Evolutionary conservation across 2,888 invertebrate species (phyloP).

Genomic region (Morpho helenor): DNA sequence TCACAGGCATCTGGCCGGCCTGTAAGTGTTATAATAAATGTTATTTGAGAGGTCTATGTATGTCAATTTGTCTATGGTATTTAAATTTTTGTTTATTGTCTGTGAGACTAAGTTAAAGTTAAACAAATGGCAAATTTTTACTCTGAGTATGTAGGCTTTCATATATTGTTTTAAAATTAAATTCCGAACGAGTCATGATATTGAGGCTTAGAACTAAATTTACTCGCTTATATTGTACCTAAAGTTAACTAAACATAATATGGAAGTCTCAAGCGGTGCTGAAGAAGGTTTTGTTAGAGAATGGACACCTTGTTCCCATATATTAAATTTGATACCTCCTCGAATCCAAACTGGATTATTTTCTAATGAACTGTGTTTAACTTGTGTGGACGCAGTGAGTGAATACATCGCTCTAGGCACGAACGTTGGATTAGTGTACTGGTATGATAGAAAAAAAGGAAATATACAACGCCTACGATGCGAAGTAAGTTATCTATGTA

Average conservation of each 20-base stretch:
- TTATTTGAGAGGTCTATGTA: too few relatives aligned
- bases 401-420: conserved; percentile 92
- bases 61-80: too few relatives aligned
- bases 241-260: conserved; percentile 27
- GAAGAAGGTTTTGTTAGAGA: conserved; percentile 82
- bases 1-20: too few relatives aligned
- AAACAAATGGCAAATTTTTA: too few relatives aligned
- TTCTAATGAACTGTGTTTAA: conserved; percentile 85
- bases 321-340: conserved; percentile 87
- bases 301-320: conserved; percentile 88
- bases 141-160: too few relatives aligned
- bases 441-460: conserved; percentile 89
- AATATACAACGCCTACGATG: conserved; percentile 88
- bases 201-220: not conserved
- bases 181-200: conserved; percentile 14
- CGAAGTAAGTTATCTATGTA: conserved; percentile 83
- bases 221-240: not conserved
- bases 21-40: too few relatives aligned
- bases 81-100: too few relatives aligned
- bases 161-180: not conserved
- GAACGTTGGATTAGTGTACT: conserved; percentile 91
- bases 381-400: conserved; percentile 89
- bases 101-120: too few relatives aligned
- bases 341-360: conserved; percentile 87
- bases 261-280: conserved; percentile 66